phyloP scores from a whole-genome alignment of 2,113 vertebrate genomes.

The Corvus moneduloides region DNA sequence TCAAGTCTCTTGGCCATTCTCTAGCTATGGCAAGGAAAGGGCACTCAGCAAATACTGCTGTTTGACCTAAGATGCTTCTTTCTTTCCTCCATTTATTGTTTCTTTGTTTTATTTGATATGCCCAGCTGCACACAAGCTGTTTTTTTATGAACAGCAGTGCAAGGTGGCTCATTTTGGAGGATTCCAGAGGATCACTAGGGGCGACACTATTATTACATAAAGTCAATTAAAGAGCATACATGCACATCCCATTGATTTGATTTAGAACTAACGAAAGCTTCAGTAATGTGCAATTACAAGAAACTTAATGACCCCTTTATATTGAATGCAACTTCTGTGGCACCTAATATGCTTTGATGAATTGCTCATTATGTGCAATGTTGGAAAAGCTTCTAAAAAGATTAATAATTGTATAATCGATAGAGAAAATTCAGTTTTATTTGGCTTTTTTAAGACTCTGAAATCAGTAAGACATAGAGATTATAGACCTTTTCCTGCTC shows the following conservation, averaged over 20 bases:
- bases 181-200: slow-evolving; percentile 6
- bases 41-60: neutral
- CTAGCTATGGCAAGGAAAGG: neutral
- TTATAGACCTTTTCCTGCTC: neutral
- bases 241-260: slow-evolving; percentile 58
- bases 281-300: slow-evolving; percentile 66
- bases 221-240: slow-evolving; percentile 53
- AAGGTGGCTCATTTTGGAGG: neutral
- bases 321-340: slow-evolving; percentile 37
- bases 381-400: slow-evolving; percentile 48
- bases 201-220: slow-evolving; percentile 8
- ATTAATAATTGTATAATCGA: slow-evolving; percentile 69
- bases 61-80: neutral
- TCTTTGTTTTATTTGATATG: neutral
- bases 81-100: neutral
- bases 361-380: slow-evolving; percentile 62
- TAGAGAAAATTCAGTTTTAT: slow-evolving; percentile 48
- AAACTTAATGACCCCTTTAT: slow-evolving; percentile 63
- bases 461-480: neutral
- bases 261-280: slow-evolving; percentile 53
- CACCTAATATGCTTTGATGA: slow-evolving; percentile 69
- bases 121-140: neutral
- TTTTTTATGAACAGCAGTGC: neutral
- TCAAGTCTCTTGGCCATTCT: neutral
- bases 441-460: neutral